Evolutionary conservation across 1,140 invertebrate genomes (phyloP), one percentile per base, ranked within the genome.

Genomic region (Lepidotrigona ventralis): DNA sequence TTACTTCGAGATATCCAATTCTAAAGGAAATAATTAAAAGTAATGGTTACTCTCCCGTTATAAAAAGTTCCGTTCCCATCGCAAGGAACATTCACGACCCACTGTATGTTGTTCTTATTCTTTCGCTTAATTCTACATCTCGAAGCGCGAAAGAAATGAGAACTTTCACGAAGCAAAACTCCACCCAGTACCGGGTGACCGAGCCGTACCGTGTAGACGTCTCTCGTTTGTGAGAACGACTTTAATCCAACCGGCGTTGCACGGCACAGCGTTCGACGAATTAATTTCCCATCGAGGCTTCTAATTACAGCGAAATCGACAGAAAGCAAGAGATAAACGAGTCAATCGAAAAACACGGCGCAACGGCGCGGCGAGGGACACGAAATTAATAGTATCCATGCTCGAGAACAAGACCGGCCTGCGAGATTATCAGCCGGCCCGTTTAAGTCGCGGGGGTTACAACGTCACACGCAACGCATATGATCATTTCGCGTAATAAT

Each of bases 341-440:
- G 75, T 79, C 75, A 46, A 79, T 83, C 77, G 82, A 73, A 73
- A 73, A 83, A 83, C 76, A 83, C 58, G 82, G 84, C 46, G 68
- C 75, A 83, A 66, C 54, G 64, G 77, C 82, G 79, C 66, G 86
- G 82, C 79, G 14, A 78, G 78, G 75, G 85, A 91, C 90, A 90
- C 68, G 87, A 90, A 93, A 94, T 93, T 93, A 93, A 93, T 93
- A 93, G 92, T 93, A 92, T 92, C 92, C 88, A 90, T 92, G 89
- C 90, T 80, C 83, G 83, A 75, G 85, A 86, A 86, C 83, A 86
- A 70, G 84, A 86, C 85, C 79, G 87, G n/a, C n/a, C n/a, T n/a
- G n/a, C n/a, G n/a, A n/a, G n/a, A n/a, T n/a, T n/a, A n/a, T n/a
- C n/a, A n/a, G n/a, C n/a, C n/a, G n/a, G 90, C 91, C 90, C 90